Evolutionary conservation across 2,113 vertebrate genomes (phyloP).

Genomic region (Meriones unguiculatus): DNA sequence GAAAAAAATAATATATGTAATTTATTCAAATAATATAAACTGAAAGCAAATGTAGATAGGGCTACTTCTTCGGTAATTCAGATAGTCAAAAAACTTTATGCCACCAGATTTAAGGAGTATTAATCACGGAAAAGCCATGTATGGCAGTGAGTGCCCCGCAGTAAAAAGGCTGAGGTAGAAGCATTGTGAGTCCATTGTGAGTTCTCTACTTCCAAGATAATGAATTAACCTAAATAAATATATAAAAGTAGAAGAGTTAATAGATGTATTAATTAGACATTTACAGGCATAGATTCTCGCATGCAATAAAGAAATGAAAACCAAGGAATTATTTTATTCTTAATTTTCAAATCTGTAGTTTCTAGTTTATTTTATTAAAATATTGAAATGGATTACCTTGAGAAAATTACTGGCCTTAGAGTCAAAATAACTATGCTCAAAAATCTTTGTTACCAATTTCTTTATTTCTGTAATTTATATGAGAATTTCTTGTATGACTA

Average conservation of each 20-base stretch:
- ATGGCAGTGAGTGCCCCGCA: not conserved
- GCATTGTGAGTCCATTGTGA: not conserved
- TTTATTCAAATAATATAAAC: not conserved
- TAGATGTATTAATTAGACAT: not conserved
- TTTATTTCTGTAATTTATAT: not conserved
- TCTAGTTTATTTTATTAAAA: not conserved
- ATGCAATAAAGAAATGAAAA: not conserved
- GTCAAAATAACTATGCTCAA: not conserved
- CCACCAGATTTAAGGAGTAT: not conserved
- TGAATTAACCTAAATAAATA: not conserved
- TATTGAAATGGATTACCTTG: not conserved
- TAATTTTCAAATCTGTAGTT: not conserved
- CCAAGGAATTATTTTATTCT: not conserved
- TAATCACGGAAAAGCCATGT: not conserved
- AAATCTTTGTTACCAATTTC: not conserved
- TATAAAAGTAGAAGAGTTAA: not conserved
- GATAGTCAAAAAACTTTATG: not conserved
- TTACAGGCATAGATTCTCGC: not conserved
- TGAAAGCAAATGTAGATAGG: not conserved
- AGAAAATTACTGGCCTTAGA: not conserved
- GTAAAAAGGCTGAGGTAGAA: not conserved
- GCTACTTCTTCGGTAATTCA: not conserved
- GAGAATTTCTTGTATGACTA: not conserved
- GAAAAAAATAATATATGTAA: not conserved
- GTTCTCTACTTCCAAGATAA: not conserved